phyloP scores from a whole-genome alignment of 2,797 vertebrate genomes.

The Kryptopterus vitreolus region DNA sequence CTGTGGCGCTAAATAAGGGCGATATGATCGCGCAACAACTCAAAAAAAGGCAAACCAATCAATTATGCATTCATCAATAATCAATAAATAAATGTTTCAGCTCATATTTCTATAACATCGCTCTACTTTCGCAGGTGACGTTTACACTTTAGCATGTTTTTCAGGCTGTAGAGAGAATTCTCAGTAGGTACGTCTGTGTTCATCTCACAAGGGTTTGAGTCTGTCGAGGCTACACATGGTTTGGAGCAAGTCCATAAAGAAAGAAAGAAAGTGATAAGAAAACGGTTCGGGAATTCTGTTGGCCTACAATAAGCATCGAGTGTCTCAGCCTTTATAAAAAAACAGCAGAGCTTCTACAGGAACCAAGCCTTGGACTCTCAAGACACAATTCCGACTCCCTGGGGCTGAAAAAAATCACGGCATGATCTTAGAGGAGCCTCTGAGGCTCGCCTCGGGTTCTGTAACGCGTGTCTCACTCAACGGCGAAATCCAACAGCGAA shows the following conservation, averaged over 20 bases:
- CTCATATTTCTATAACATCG: not conserved
- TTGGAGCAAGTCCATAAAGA: too few species aligned
- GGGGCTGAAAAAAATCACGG: conserved; percentile 10
- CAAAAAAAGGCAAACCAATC: not conserved
- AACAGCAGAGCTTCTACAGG: conserved; percentile 28
- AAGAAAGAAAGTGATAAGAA: not conserved
- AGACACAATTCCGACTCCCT: conserved; percentile 21
- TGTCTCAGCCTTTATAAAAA: conserved; percentile 32
- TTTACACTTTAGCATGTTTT: not conserved
- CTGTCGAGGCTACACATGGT: not conserved
- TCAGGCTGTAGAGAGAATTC: not conserved
- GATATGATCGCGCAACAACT: not conserved
- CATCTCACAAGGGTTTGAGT: too few species aligned
- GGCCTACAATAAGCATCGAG: not conserved
- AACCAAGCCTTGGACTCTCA: conserved; percentile 22
- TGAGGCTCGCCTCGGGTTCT: conserved; percentile 14
- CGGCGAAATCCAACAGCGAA: not conserved
- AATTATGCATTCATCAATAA: not conserved
- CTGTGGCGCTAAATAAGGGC: not conserved
- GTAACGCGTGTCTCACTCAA: conserved; percentile 11
- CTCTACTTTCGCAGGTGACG: not conserved
- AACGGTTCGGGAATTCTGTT: not conserved
- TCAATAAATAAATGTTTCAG: not conserved
- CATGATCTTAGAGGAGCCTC: conserved; percentile 15
- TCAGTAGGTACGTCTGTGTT: not conserved